Evolutionary conservation across 2,113 vertebrate genomes (phyloP).

Genomic region (Kryptolebias marmoratus): DNA sequence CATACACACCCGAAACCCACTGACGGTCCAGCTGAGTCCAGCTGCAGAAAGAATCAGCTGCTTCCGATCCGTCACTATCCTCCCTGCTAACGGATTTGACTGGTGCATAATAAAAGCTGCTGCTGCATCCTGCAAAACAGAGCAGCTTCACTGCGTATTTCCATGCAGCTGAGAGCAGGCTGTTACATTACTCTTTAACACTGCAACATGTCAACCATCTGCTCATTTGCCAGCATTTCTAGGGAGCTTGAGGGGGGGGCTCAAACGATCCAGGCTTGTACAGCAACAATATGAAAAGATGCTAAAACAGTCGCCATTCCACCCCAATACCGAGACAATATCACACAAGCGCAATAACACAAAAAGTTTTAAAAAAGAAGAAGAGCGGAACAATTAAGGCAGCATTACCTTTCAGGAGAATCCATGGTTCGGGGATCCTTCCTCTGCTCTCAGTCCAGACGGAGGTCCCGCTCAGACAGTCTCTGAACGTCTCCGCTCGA

Average conservation of each 20-base stretch:
- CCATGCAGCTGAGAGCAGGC: too few species aligned
- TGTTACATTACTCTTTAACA: background rate
- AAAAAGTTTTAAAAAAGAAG: background rate
- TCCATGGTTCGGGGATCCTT: constrained; percentile 56
- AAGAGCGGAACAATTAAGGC: background rate
- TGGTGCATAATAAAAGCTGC: too few species aligned
- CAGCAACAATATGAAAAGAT: constrained; percentile 32
- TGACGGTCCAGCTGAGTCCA: constrained; percentile 20
- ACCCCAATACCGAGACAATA: background rate
- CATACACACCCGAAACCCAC: constrained; percentile 1
- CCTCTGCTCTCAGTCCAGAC: constrained; percentile 45
- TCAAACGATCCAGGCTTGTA: background rate
- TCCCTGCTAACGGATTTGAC: background rate
- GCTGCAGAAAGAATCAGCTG: constrained; percentile 50
- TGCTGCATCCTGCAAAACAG: too few species aligned
- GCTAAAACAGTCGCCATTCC: constrained; percentile 5
- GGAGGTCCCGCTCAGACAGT: constrained; percentile 48
- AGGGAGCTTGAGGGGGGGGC: background rate
- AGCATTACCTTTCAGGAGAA: constrained; percentile 58
- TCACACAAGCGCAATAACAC: background rate
- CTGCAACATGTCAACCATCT: background rate
- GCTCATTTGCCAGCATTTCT: background rate
- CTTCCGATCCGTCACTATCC: constrained; percentile 8
- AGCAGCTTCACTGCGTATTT: background rate
- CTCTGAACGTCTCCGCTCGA: constrained; percentile 52